Evolutionary conservation across 2,797 vertebrate species (phyloP), one percentile per base, ranked within the genome.

Genomic region (Parotocinclus haroldoi): DNA sequence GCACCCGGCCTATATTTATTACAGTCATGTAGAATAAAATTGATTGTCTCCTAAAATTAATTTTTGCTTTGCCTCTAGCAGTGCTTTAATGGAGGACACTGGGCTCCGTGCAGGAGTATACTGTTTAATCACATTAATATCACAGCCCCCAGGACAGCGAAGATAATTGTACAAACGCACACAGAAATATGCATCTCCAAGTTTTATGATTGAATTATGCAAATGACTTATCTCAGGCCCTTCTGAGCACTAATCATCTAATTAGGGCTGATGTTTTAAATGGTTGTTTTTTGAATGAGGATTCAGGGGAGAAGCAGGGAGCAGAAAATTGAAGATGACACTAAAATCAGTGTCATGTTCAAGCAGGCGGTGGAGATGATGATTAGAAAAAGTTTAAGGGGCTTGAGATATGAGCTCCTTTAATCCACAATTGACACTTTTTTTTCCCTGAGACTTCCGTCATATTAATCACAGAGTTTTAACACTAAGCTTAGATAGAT

Each of bases 41-140:
- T 91, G 90, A 92, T 93, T 93, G 92, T 93, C 91, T 93, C 90
- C 90, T 92, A 89, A 93, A 93, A 94, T 93, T 92, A 93, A 93
- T 94, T 92, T 93, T 91, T 90, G 86, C 86, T 89, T 93, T 90
- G 92, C 91, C 91, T 91, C 83, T 81, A 92, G 92, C 90, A 84
- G 85, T 89, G 84, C 89, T 91, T 92, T 91, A 90, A 93, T 90
- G 90, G 90, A 89, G 92, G 90, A 90, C 89, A 88, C 73, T 73
- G 68, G 75, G 76, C 78, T 74, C 75, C 61, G 68, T 91, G 88
- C 89, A 89, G 89, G 91, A 91, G 91, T 91, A 90, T 90, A 36
- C 62, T 93, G 89, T 91, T 93, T 93, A 94, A 93, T 93, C 91
- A 93, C 91, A 92, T 94, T 93, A 93, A 91, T 92, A 92, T 93